Conservation (phyloP, 2,888 invertebrate species). For the Tetrapedia diversipes region DNA sequence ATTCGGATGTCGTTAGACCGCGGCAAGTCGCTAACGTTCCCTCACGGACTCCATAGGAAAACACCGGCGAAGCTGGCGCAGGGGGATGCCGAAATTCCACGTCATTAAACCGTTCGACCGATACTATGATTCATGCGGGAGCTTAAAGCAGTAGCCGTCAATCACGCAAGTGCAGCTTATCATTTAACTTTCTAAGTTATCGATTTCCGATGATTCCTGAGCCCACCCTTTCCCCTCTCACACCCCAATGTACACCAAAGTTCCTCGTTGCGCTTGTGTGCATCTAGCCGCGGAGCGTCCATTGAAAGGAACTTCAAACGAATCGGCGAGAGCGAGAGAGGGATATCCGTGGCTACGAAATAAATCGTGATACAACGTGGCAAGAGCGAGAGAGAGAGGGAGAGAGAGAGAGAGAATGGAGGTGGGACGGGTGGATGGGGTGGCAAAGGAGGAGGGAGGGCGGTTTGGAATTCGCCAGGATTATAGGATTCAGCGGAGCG, state of each 20-base stretch:
- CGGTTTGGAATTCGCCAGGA: conserved; percentile 41
- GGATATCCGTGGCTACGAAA: conserved; percentile 24
- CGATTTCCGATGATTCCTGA: conserved; percentile 35
- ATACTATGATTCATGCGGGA: conserved; percentile 26
- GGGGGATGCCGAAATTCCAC: conserved; percentile 30
- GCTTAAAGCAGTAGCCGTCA: conserved; percentile 26
- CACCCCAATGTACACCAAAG: background rate
- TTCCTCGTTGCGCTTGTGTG: conserved; percentile 2
- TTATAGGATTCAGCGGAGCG: conserved; percentile 48
- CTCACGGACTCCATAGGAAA: background rate
- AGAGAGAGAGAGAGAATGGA: no score
- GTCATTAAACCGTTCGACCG: conserved; percentile 26
- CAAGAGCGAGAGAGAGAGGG: background rate
- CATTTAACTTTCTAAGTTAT: conserved; percentile 33
- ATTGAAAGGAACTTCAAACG: conserved; percentile 39
- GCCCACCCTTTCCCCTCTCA: no score
- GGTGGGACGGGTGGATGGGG: background rate
- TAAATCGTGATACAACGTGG: conserved; percentile 34
- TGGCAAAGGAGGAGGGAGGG: no score
- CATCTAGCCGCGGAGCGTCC: conserved; percentile 2
- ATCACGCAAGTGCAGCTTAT: conserved; percentile 36
- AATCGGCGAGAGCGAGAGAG: background rate
- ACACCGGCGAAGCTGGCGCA: background rate
- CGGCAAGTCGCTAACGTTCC: background rate
- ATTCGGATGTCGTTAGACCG: background rate